phyloP scores from a whole-genome alignment of 2,888 invertebrate species.

The Sthenelais limicola region DNA sequence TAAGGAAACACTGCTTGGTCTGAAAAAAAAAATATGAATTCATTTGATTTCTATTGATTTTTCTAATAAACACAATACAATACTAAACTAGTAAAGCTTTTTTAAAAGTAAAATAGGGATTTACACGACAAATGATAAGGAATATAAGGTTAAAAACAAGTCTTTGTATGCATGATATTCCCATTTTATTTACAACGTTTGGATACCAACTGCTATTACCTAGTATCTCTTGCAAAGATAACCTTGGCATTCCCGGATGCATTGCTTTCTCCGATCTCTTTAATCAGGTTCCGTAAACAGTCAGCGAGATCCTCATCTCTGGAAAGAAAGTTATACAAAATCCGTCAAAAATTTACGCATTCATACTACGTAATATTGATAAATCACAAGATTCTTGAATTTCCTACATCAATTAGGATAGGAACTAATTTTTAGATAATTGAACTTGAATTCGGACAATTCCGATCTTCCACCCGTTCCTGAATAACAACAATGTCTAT shows the following conservation, averaged over 20 bases:
- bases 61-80: not conserved
- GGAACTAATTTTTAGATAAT: too few relatives aligned
- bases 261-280: slow-evolving; percentile 80
- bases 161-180: not conserved
- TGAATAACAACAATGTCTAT: too few relatives aligned
- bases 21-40: slow-evolving; percentile 49
- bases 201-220: slow-evolving; percentile 71
- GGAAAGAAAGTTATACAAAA: slow-evolving; percentile 40
- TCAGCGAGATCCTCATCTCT: slow-evolving; percentile 78
- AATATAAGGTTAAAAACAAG: not conserved
- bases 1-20: slow-evolving; percentile 86
- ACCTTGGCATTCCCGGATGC: slow-evolving; percentile 82
- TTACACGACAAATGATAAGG: too few relatives aligned
- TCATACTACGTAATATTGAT: too few relatives aligned
- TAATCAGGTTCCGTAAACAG: slow-evolving; percentile 76
- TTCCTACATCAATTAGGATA: too few relatives aligned
- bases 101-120: too few relatives aligned
- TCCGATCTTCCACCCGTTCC: too few relatives aligned
- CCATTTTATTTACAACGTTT: not conserved
- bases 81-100: too few relatives aligned
- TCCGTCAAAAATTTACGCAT: too few relatives aligned
- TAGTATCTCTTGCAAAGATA: slow-evolving; percentile 87
- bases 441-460: too few relatives aligned
- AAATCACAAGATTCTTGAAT: too few relatives aligned
- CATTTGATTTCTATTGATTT: not conserved